Base-by-base conservation (phyloP, 2,797 vertebrate genomes). In the Tapirus indicus region DNA sequence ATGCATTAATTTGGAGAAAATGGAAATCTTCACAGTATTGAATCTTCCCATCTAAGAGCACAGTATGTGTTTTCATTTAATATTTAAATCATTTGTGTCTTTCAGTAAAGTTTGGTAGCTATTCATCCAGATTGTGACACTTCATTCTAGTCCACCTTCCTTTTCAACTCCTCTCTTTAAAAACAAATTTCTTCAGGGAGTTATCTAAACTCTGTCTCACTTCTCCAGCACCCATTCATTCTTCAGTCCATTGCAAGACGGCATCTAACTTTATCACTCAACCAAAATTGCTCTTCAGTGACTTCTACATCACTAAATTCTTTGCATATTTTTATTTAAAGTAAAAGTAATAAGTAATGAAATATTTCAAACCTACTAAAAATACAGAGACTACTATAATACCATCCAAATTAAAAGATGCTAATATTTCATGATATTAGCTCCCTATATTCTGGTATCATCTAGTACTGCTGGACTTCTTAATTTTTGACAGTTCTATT, bases 361-460 rank as follows among this genome's bases (percentile, higher is more conserved):
- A 86, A 80, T n/a, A 92, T 86, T 94, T 93, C 6, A 93, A 95
- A 77, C 6, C 32, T 85, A 77, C 32, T 80, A 54, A 95, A 93
- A 78, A 88, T 79, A 94, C 6, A 44, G 29, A 92, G 52, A 72
- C 35, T 47, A 64, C 17, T 54, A 75, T 10, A 82, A 27, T 35
- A 29, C 2, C 44, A 72, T 41, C 87, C 38, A 95, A 69, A 94
- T 32, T 44, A 78, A 85, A 7, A 86, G 23, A 60, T 80, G 27
- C 54, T 58, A 86, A 56, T 21, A 85, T 32, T 78, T 95, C 44
- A 44, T 71, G 29, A 56, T 7, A 23, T 8, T 44, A 41, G 86
- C 23, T 87, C 72, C 18, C 54, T 62, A 16, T 80, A 68, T 16
- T 84, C 29, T 92, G 41, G 11, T 78, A 21, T 79, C 23, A 29